A percentile compares a stretch with the other conserved stretches of the same genome.
Conservation (phyloP, 2,113 vertebrate genomes). For the Neogale vison region DNA sequence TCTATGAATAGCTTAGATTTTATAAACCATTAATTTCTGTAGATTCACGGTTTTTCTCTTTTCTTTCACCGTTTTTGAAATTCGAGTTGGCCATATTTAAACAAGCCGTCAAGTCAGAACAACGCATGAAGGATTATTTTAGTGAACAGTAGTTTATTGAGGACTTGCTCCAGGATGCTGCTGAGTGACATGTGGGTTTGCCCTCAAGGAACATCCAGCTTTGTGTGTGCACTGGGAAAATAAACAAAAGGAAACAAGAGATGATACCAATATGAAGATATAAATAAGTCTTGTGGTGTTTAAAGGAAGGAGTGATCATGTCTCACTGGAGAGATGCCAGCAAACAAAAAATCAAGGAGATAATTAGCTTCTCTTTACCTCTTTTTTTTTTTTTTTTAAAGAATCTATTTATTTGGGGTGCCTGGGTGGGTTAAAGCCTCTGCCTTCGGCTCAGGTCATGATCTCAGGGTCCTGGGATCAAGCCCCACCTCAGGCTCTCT, state of each 20-base stretch:
- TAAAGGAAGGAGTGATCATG: background rate
- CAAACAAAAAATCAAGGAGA: background rate
- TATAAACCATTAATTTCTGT: constrained; percentile 52
- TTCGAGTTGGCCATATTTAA: constrained; percentile 42
- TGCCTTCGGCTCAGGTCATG: too few species aligned
- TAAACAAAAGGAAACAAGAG: background rate
- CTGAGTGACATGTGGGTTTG: background rate
- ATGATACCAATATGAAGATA: background rate
- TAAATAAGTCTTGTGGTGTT: background rate
- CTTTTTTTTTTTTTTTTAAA: background rate
- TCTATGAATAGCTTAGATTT: constrained; percentile 72
- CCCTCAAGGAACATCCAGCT: background rate
- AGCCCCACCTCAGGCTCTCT: too few species aligned
- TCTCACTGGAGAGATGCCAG: background rate
- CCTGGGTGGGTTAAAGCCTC: too few species aligned
- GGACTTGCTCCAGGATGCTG: background rate
- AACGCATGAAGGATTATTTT: background rate
- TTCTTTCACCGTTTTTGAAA: background rate
- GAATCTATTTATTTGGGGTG: too few species aligned
- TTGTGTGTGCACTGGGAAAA: background rate
- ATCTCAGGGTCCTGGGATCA: too few species aligned
- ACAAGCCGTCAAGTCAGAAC: background rate
- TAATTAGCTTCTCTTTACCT: background rate
- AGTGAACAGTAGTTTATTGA: background rate
- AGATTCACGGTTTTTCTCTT: background rate